Evolutionary conservation across 1,140 invertebrate genomes (phyloP).

Genomic region (Drosophila rhopaloa): DNA sequence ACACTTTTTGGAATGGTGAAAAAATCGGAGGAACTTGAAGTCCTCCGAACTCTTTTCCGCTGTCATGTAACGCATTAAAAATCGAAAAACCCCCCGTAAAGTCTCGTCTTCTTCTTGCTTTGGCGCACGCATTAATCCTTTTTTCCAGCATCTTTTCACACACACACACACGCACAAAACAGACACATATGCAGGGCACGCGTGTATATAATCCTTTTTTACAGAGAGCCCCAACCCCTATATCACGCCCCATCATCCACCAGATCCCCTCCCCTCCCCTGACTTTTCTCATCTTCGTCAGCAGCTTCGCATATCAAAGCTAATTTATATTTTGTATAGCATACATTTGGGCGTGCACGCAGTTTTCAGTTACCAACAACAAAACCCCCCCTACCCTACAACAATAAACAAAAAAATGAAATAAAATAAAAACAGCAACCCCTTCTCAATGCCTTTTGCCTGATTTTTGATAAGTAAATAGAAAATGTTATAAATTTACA

Average conservation of each 20-base stretch:
- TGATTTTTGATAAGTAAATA: constrained; percentile 83
- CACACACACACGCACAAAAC: constrained; percentile 13
- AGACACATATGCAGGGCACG: constrained; percentile 52
- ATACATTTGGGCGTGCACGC: constrained; percentile 71
- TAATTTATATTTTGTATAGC: constrained; percentile 81
- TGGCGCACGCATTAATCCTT: constrained; percentile 77
- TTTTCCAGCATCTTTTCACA: constrained; percentile 80
- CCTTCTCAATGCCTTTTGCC: constrained; percentile 29
- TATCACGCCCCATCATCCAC: constrained; percentile 1
- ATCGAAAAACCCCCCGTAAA: constrained; percentile 54
- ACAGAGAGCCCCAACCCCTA: constrained; percentile 40
- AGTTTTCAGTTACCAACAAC: constrained; percentile 31
- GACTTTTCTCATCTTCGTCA: constrained; percentile 52
- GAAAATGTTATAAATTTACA: constrained; percentile 80
- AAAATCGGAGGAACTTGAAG: constrained; percentile 18
- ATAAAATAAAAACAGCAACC: constrained; percentile 17
- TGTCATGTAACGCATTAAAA: constrained; percentile 78
- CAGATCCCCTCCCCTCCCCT: not conserved
- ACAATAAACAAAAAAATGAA: not conserved
- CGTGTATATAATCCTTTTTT: constrained; percentile 79
- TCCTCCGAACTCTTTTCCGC: constrained; percentile 25
- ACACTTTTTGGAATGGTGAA: constrained; percentile 53
- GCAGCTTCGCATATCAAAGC: constrained; percentile 80
- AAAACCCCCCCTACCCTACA: not conserved
- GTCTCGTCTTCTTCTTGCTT: constrained; percentile 51